phyloP scores from a whole-genome alignment of 1,140 invertebrate species.

The Oryctes rhinoceros region DNA sequence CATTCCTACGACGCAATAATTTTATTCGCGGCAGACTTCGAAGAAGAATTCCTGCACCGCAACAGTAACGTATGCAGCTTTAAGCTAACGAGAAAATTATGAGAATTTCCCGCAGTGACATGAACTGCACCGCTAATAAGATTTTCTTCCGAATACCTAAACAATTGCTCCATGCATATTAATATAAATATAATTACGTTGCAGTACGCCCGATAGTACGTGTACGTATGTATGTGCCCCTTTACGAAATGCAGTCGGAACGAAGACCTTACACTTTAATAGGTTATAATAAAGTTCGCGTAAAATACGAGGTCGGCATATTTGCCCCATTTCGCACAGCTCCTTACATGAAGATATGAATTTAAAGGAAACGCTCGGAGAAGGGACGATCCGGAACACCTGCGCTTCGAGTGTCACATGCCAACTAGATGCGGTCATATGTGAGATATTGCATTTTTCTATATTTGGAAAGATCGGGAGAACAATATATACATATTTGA shows the following conservation, averaged over 20 bases:
- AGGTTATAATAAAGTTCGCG: conserved; percentile 29
- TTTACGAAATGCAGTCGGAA: not conserved
- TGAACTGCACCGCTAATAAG: conserved; percentile 7
- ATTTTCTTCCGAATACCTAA: conserved; percentile 30
- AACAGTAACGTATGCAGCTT: conserved; percentile 11
- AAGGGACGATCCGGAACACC: conserved; percentile 40
- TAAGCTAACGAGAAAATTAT: conserved; percentile 37
- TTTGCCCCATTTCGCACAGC: conserved; percentile 9
- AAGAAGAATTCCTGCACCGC: conserved; percentile 15
- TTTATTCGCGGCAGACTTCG: conserved; percentile 5
- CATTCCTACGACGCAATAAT: conserved; percentile 28
- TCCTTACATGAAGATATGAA: conserved; percentile 42
- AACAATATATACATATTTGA: conserved; percentile 36
- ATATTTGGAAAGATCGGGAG: conserved; percentile 28
- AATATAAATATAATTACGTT: conserved; percentile 37
- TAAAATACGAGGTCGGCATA: not conserved
- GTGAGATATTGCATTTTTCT: conserved; percentile 41
- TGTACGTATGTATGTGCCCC: not conserved
- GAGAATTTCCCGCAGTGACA: conserved; percentile 26
- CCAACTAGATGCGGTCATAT: conserved; percentile 43
- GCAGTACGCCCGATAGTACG: not conserved
- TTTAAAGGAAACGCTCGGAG: conserved; percentile 37
- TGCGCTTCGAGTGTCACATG: conserved; percentile 41
- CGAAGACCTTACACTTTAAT: not conserved
- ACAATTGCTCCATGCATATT: conserved; percentile 30